phyloP scores from a whole-genome alignment of 1,140 invertebrate species.

The Lucilia sericata region DNA sequence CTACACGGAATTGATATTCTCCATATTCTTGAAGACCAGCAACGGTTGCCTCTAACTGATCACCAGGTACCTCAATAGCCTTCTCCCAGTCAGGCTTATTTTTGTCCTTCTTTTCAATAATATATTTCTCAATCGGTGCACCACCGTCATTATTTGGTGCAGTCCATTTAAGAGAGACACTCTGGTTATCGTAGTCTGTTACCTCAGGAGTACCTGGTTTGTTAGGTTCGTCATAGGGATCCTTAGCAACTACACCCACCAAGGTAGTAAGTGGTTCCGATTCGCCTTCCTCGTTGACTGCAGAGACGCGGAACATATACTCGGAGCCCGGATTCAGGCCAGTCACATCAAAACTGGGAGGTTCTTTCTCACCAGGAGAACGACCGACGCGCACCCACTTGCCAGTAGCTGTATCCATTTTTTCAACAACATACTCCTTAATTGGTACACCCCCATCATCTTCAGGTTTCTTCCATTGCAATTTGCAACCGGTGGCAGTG shows the following conservation, averaged over 20 bases:
- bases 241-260: conserved; percentile 89
- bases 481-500: conserved; percentile 86
- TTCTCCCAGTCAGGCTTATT: conserved; percentile 92
- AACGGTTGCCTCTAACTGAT: conserved; percentile 81
- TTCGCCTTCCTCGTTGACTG: conserved; percentile 95
- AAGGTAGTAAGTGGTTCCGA: conserved; percentile 92
- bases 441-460: conserved; percentile 95
- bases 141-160: conserved; percentile 94
- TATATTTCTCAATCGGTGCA: conserved; percentile 94
- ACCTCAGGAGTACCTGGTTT: conserved; percentile 93
- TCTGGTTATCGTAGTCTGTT: conserved; percentile 93
- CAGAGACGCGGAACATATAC: conserved; percentile 96
- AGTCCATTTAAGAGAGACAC: conserved; percentile 94
- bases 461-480: conserved; percentile 91
- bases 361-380: conserved; percentile 76
- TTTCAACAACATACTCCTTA: conserved; percentile 95
- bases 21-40: conserved; percentile 89
- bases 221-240: conserved; percentile 91
- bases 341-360: conserved; percentile 88
- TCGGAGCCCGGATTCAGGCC: conserved; percentile 89
- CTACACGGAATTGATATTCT: conserved; percentile 94
- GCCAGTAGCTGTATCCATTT: conserved; percentile 89
- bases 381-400: conserved; percentile 90
- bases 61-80: conserved; percentile 88
- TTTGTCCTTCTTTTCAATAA: conserved; percentile 97